Conservation (phyloP, 2,888 invertebrate species). For the Lagria hirta region DNA sequence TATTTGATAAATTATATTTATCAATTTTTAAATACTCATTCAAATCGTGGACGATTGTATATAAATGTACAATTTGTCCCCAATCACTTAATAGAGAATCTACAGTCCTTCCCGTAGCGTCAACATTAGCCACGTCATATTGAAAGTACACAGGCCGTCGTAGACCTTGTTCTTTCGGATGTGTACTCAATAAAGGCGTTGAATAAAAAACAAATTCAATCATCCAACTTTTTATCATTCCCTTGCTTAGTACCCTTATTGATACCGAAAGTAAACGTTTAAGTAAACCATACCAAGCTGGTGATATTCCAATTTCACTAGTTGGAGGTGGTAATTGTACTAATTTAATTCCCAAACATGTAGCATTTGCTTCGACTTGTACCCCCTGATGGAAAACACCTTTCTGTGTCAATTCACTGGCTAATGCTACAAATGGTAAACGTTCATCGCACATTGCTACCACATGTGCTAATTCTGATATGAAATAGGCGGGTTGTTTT, state of each 20-base stretch:
- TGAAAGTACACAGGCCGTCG: conserved; percentile 87
- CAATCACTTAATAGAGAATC: conserved; percentile 88
- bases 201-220: conserved; percentile 87
- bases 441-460: conserved; percentile 96
- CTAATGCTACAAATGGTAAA: conserved; percentile 86
- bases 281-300: conserved; percentile 70
- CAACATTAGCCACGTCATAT: conserved; percentile 86
- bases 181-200: conserved; percentile 75
- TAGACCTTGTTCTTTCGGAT: conserved; percentile 82
- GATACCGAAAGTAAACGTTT: conserved; percentile 81
- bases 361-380: conserved; percentile 90
- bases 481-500: conserved; percentile 90
- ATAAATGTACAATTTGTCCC: conserved; percentile 89
- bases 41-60: conserved; percentile 81
- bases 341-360: conserved; percentile 78
- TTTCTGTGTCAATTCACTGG: conserved; percentile 77
- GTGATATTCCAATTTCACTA: conserved; percentile 53
- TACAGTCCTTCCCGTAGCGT: conserved; percentile 76
- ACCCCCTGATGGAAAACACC: conserved; percentile 90
- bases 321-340: conserved; percentile 73
- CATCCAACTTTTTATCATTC: conserved; percentile 80
- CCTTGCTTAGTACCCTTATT: conserved; percentile 77
- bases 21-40: conserved; percentile 76
- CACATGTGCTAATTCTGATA: conserved; percentile 93
- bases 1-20: conserved; percentile 66